phyloP scores from a whole-genome alignment of 2,797 vertebrate genomes.

The Pseudocheirus occidentalis region DNA sequence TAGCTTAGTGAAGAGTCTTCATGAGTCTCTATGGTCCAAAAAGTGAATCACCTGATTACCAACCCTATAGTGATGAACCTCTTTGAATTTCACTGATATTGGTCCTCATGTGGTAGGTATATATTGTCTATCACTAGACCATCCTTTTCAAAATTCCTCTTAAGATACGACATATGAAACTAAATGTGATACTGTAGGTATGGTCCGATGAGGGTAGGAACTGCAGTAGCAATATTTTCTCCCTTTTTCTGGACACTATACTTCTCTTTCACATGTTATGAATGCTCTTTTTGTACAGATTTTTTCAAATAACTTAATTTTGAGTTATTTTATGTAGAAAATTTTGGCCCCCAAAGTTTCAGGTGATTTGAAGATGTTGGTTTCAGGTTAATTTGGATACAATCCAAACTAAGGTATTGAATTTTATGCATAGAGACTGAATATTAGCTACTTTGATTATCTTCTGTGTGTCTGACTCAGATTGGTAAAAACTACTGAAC shows the following conservation, averaged over 20 bases:
- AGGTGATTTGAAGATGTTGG: neutral
- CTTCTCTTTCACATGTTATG: neutral
- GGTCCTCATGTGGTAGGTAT: neutral
- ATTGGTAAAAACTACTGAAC: accelerated
- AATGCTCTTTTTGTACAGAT: neutral
- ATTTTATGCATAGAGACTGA: neutral
- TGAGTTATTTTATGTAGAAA: neutral
- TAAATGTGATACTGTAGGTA: neutral
- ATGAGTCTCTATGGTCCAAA: neutral
- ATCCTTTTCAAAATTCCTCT: neutral
- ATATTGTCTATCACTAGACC: neutral
- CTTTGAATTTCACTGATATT: neutral
- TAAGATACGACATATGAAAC: neutral
- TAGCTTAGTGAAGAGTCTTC: neutral
- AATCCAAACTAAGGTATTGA: neutral
- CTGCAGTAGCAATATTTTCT: neutral
- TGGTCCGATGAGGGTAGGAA: neutral
- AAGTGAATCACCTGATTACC: neutral
- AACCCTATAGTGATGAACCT: neutral
- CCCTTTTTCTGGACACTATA: neutral
- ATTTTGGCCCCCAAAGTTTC: neutral
- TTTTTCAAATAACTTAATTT: neutral
- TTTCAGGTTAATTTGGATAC: neutral
- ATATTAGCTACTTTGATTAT: neutral
- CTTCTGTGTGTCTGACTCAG: neutral